Base-by-base conservation (phyloP, 2,888 invertebrate genomes). In the Trissolcus brochymenae region DNA sequence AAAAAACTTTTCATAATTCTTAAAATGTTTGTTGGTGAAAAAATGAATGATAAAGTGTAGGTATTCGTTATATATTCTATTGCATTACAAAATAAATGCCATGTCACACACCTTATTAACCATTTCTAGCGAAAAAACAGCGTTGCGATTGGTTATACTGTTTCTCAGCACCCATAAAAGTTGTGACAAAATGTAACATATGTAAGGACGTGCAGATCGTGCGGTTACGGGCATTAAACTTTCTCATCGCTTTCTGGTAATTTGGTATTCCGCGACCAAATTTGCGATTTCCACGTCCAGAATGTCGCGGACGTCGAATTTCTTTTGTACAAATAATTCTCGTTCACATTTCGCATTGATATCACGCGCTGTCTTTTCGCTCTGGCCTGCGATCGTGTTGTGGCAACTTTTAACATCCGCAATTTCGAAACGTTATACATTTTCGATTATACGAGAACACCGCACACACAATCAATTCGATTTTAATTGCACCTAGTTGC, bases 201-300 rank as follows among this genome's bases (percentile, higher is more conserved):
- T 62, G 70, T 64, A 68, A 57, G 64, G 70, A 78, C 70, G 78
- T 76, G 76, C 62, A 14, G 60, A 65, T 67, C 72, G 68, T 68
- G 62, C 55, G 17, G 61, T 73, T 73, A 80, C 78, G 82, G 80
- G 77, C 81, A 78, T 81, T 80, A 84, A 71, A 84, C 85, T 85
- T 85, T 85, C 84, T 81, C 85, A 83, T 80, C 80, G 82, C 85
- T 86, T 85, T 86, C 86, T 84, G 84, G 80, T 80, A 81, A 83
- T 85, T 85, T 84, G 79, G 85, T 86, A 86, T 86, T 86, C 86
- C 80, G 78, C 60, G 76, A 82, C 81, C 83, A 84, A 83, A 82
- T 82, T 82, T 82, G 82, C 83, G 84, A 82, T 83, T 85, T 84
- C 82, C 82, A 81, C 82, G 73, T 79, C 67, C 62, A 53, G 60